A percentile compares a stretch with the other conserved stretches of the same genome.
phyloP scores from a whole-genome alignment of 2,797 vertebrate species.

The Myotis planiceps region DNA sequence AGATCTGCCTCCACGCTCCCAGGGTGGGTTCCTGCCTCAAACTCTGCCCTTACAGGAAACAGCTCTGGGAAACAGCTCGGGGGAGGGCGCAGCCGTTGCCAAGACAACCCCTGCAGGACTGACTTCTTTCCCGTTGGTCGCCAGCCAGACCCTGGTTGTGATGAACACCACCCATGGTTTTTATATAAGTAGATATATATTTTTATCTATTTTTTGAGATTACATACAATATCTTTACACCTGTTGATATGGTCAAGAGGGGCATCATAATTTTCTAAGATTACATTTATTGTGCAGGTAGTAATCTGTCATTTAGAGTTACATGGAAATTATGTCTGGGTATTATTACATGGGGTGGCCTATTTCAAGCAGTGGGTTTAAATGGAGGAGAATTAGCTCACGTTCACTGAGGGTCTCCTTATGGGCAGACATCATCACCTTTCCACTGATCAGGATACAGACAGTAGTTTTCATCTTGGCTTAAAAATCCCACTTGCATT shows the following conservation, averaged over 20 bases:
- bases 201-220: neutral
- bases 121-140: too few species aligned
- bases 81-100: too few species aligned
- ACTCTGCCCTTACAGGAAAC: too few species aligned
- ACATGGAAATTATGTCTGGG: neutral
- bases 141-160: too few species aligned
- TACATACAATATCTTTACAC: neutral
- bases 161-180: too few species aligned
- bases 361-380: neutral
- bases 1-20: too few species aligned
- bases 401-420: neutral
- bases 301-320: neutral
- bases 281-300: neutral
- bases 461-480: neutral
- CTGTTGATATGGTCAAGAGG: neutral
- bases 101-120: too few species aligned
- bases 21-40: too few species aligned
- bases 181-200: too few species aligned
- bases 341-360: neutral
- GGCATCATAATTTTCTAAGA: neutral
- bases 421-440: neutral
- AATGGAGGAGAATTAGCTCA: neutral
- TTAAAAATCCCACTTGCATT: neutral
- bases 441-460: neutral
- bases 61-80: too few species aligned